Base-by-base conservation (phyloP, 2,113 vertebrate genomes). In the Scopus umbretta region DNA sequence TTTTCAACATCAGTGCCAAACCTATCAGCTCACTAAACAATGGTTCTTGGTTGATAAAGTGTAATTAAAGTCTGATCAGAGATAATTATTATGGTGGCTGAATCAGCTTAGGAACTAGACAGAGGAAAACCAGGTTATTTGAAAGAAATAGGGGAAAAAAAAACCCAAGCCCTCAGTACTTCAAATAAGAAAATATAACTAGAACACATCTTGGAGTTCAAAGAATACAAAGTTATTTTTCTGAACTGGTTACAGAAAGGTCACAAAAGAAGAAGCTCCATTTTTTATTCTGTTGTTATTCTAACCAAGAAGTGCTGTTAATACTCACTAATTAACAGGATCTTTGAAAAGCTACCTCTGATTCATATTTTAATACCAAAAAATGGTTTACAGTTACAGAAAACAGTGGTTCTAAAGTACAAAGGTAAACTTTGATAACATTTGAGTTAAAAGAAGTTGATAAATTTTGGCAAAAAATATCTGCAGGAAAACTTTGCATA, bases 91-190 rank as follows among this genome's bases (percentile, higher is more conserved):
- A 45, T 23, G 17, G 25, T 17, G 26, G 7, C 2, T 61, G 13
- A 88, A 71, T 62, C 38, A 66, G 1, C 6, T 50, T 23, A 59
- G 40, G 29, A 63, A 42, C 12, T n/a, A 93, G 42, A n/a, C 7
- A 47, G 5, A 67, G 30, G 17, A 89, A 75, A 92, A 29, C 0
- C 16, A 71, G 6, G 9, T 36, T 75, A 72, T 58, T 58, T 71
- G 34, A 89, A 91, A 91, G 17, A 82, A 93, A 62, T 22, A 1
- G 1, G 2, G 0, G 7, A 0, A 5, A 5, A 17, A 17, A 61
- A 79, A 6, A 0, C 1, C 30, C 32, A 79, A 70, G 32, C 1
- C 8, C 9, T 65, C 27, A 45, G 10, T 42, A 66, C 16, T 56
- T 91, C 42, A 52, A 22, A 19, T 42, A 56, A 71, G 56, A 80